Base-by-base conservation (phyloP, 2,797 vertebrate genomes). In the Tragopan temminckii region DNA sequence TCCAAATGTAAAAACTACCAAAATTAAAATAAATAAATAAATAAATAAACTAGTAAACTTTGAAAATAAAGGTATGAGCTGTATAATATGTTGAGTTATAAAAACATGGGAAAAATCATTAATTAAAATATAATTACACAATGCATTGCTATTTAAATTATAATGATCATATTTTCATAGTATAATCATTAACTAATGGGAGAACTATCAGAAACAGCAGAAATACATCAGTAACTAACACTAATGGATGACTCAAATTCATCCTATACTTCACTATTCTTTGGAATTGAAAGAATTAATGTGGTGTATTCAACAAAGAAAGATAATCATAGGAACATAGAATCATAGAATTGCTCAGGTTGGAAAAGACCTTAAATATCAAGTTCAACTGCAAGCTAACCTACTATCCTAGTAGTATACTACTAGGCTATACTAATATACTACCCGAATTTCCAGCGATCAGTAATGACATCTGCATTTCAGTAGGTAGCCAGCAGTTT, bases 201-300 rank as follows among this genome's bases (percentile, higher is more conserved):
- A 63, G n/a, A 76, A 31, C 52, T 90, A 88, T 59, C 4, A 82
- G 64, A 82, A 88, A 77, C 8, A 74, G 79, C 31, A 91, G 58
- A 93, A 93, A 83, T 53, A 5, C 21, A 62, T 67, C 53, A 88
- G 55, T 77, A 80, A 12, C 21, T 83, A 91, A 83, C 43, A 82
- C 4, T 86, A 38, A 31, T 24, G 82, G 23, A 91, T 59, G 6
- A 29, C 82, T 94, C 27, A 77, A 67, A 88, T 63, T n/a, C 50
- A 33, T 50, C 52, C 52, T 76, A 29, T 46, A 75, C 8, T 78
- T 87, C 78, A 71, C 52, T 90, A 29, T 61, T 75, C 13, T 89
- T 70, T 80, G 2, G 6, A 72, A 72, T 14, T 63, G n/a, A 58
- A 83, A 87, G 38, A 58, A 78, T 52, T 59, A 59, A 59, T 33